A percentile compares a stretch with the other conserved stretches of the same genome.
These are phyloP conservation scores for pig (Sus scrofa) DNA, from an alignment of 2,113 vertebrate species.

Conservation along the genomic window T2T-Sscrofa CM000830.6:25082501-25083000, in stretches of 20 bases:
- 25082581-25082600: conserved; percentile 56
- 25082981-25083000: conserved; percentile 18
- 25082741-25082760: conserved; percentile 26
- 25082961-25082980: conserved; percentile 6
- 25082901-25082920: conserved; percentile 15
- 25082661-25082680: not conserved
- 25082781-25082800: not conserved
- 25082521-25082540: conserved; percentile 28
- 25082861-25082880: conserved; percentile 40
- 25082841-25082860: not conserved
- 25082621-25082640: conserved; percentile 35
- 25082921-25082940: conserved; percentile 15
- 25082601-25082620: conserved; percentile 47
- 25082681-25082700: not conserved
- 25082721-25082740: not conserved
- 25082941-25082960: conserved; percentile 32
- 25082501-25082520: conserved; percentile 52
- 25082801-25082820: conserved; percentile 9
- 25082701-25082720: not conserved
- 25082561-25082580: conserved; percentile 43
- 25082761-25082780: not conserved
- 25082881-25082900: not conserved
- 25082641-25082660: conserved; percentile 33
- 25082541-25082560: conserved; percentile 62
- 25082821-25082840: not conserved